Evolutionary conservation across 2,797 vertebrate species (phyloP).

Genomic region (Dendrocincla tyrannina): DNA sequence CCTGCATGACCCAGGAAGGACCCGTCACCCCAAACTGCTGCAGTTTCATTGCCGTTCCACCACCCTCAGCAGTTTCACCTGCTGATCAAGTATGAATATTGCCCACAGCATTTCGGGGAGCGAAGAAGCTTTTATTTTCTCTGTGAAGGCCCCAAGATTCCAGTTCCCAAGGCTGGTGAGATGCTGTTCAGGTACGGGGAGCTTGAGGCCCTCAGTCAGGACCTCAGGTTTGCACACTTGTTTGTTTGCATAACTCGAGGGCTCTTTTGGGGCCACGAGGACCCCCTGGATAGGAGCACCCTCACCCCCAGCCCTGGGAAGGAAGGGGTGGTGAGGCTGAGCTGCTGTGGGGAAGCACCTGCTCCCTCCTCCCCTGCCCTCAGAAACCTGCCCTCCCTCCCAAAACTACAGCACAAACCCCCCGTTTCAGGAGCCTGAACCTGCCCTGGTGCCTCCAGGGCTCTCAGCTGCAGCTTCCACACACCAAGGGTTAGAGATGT

Average conservation of each 20-base stretch:
- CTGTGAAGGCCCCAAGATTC: neutral
- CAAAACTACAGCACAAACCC: neutral
- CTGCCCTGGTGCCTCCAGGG: fast-evolving
- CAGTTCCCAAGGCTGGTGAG: neutral
- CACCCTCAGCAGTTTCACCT: neutral
- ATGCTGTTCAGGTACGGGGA: neutral
- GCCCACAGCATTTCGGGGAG: neutral
- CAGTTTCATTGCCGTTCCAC: neutral
- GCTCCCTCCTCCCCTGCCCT: neutral
- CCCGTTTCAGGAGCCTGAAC: fast-evolving
- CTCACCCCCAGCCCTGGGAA: neutral
- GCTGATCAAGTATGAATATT: neutral
- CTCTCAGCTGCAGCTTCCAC: neutral
- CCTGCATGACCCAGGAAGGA: fast-evolving
- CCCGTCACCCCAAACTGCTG: neutral
- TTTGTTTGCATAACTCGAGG: neutral
- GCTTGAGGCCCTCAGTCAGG: fast-evolving
- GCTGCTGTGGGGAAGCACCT: neutral
- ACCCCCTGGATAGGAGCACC: neutral
- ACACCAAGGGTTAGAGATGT: neutral
- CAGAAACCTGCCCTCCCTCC: neutral
- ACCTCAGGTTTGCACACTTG: neutral
- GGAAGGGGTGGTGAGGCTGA: neutral
- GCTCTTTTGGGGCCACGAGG: neutral
- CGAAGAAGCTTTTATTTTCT: neutral